phyloP scores from a whole-genome alignment of 2,888 invertebrate species.

The Eilema depressum region DNA sequence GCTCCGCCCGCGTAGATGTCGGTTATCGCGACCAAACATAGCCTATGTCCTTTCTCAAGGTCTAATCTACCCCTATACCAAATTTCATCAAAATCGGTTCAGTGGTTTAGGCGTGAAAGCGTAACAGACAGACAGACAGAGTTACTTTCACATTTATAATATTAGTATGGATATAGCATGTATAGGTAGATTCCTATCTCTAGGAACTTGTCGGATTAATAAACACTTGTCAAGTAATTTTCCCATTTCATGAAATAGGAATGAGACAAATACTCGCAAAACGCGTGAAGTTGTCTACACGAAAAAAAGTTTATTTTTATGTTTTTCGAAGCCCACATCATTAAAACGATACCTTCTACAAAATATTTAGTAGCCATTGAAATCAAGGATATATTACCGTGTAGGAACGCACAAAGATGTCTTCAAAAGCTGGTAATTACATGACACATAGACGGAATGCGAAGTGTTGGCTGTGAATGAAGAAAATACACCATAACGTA shows the following conservation, averaged over 20 bases:
- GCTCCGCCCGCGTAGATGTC: too few species aligned
- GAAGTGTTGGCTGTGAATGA: background rate
- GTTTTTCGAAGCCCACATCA: background rate
- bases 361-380: background rate
- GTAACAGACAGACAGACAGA: too few species aligned
- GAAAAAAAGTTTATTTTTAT: background rate
- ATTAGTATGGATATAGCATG: too few species aligned
- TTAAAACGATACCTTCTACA: background rate
- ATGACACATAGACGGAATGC: background rate
- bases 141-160: too few species aligned
- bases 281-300: background rate
- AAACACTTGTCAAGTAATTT: too few species aligned
- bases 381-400: background rate
- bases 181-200: too few species aligned
- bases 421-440: background rate
- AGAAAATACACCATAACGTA: slow-evolving; percentile 1
- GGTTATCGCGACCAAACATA: too few species aligned
- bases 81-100: too few species aligned
- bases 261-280: background rate
- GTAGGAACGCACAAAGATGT: background rate
- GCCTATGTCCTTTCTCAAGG: too few species aligned
- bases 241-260: background rate
- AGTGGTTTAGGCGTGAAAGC: too few species aligned
- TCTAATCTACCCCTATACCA: too few species aligned
- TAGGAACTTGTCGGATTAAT: too few species aligned